phyloP scores from a whole-genome alignment of 2,888 invertebrate species.

The Euplagia quadripunctaria region DNA sequence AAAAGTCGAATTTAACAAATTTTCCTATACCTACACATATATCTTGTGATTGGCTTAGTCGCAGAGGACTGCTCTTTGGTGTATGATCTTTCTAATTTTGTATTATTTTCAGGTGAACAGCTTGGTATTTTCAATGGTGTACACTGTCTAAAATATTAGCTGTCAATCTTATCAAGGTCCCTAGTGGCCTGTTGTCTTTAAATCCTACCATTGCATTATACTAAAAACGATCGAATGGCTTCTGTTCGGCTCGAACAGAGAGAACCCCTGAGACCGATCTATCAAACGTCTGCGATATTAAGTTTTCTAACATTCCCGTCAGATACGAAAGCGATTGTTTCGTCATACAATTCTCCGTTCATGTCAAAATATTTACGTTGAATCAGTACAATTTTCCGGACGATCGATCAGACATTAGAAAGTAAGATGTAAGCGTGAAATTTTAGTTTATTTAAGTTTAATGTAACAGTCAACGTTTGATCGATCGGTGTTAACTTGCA shows the following conservation, averaged over 20 bases:
- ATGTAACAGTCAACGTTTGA: slow-evolving; percentile 57
- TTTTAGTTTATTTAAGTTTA: slow-evolving; percentile 77
- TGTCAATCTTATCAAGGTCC: slow-evolving; percentile 49
- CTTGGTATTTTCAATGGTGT: slow-evolving; percentile 13
- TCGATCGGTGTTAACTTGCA: slow-evolving; percentile 45
- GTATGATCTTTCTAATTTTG: not conserved
- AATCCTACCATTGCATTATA: slow-evolving; percentile 66
- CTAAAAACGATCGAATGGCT: slow-evolving; percentile 59
- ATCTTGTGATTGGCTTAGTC: too few species aligned
- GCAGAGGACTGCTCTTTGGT: too few species aligned
- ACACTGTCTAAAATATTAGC: slow-evolving; percentile 25
- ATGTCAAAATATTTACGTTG: slow-evolving; percentile 85
- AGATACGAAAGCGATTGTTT: slow-evolving; percentile 81
- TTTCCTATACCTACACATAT: too few species aligned
- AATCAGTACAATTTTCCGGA: slow-evolving; percentile 79
- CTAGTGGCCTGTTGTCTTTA: slow-evolving; percentile 61
- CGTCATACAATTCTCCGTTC: slow-evolving; percentile 77
- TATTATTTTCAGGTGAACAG: not conserved
- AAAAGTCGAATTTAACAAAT: too few species aligned
- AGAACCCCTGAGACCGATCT: slow-evolving; percentile 80
- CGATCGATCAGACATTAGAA: slow-evolving; percentile 80
- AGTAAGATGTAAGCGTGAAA: slow-evolving; percentile 78
- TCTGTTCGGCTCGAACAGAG: slow-evolving; percentile 61
- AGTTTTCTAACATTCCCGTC: slow-evolving; percentile 74
- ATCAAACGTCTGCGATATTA: slow-evolving; percentile 80